phyloP scores from a whole-genome alignment of 2,113 vertebrate genomes.

The Vulpes ferrilata region DNA sequence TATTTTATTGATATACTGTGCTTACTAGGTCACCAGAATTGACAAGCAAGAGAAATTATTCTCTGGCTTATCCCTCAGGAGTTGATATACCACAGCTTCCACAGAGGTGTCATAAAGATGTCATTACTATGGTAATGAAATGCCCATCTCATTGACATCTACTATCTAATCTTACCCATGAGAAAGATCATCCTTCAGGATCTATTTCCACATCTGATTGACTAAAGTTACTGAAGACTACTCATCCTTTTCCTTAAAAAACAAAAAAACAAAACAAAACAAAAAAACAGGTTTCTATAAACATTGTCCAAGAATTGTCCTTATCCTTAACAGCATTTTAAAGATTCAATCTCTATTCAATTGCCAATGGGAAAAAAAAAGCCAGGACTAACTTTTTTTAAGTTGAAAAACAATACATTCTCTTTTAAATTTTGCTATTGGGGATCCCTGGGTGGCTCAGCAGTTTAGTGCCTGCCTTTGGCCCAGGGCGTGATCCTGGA shows the following conservation, averaged over 20 bases:
- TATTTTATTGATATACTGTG: background rate
- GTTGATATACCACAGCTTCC: background rate
- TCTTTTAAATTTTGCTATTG: conserved; percentile 45
- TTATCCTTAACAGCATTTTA: conserved; percentile 22
- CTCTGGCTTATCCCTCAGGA: background rate
- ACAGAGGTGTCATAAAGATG: background rate
- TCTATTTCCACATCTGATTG: background rate
- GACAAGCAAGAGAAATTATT: conserved; percentile 34
- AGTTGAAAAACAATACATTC: conserved; percentile 51
- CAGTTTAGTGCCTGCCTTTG: too few relatives aligned
- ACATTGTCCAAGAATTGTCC: background rate
- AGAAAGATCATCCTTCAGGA: conserved; percentile 8
- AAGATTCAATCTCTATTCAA: conserved; percentile 34
- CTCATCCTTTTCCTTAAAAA: background rate
- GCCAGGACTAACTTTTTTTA: background rate
- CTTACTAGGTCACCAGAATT: conserved; percentile 40
- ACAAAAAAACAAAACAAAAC: background rate
- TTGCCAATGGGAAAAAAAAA: background rate
- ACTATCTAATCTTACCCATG: background rate
- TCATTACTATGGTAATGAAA: background rate
- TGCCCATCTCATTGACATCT: background rate
- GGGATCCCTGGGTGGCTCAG: too few relatives aligned
- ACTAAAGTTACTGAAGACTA: conserved; percentile 40
- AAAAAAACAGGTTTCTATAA: conserved; percentile 27
- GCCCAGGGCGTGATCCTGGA: too few relatives aligned